A percentile compares a stretch with the other conserved stretches of the same genome.
These are phyloP conservation scores for Notamacropus eugenii DNA, from an alignment of 2,797 vertebrate species.

Conservation along the genomic window DNA sequence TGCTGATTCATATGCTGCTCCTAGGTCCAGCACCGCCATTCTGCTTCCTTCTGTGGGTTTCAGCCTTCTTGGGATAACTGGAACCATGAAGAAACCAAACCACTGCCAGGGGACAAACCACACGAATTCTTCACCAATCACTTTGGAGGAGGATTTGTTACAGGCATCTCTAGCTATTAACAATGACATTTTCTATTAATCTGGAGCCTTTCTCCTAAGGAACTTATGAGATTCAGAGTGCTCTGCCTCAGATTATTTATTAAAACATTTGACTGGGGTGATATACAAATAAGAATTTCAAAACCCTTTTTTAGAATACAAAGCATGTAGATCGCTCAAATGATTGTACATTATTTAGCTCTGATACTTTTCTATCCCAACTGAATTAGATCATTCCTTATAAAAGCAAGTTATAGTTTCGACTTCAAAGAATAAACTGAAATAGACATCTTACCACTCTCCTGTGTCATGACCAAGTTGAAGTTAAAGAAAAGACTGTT, in stretches of 20 bases:
- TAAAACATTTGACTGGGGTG: conserved; percentile 21
- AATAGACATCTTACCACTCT: background rate
- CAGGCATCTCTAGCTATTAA: conserved; percentile 61
- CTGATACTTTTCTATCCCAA: background rate
- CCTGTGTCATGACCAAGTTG: background rate
- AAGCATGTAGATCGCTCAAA: background rate
- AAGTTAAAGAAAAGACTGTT: background rate
- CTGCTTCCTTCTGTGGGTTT: background rate
- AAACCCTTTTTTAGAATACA: conserved; percentile 44
- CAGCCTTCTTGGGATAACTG: background rate
- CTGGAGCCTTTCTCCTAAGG: conserved; percentile 31
- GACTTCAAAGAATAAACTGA: conserved; percentile 51
- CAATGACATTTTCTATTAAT: conserved; percentile 45
- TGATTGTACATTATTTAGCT: conserved; percentile 30
- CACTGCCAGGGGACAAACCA: conserved; percentile 4
- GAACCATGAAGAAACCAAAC: conserved; percentile 48
- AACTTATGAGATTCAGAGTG: conserved; percentile 28
- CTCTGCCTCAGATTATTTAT: conserved; percentile 41
- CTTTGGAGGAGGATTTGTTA: conserved; percentile 20
- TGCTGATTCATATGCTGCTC: background rate
- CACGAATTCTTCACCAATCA: conserved; percentile 3
- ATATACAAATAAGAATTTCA: conserved; percentile 51
- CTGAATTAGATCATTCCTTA: conserved; percentile 39
- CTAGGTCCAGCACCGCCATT: background rate
- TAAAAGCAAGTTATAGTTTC: conserved; percentile 43